Conservation (phyloP, 2,888 invertebrate species). For the Lycia hirtaria region DNA sequence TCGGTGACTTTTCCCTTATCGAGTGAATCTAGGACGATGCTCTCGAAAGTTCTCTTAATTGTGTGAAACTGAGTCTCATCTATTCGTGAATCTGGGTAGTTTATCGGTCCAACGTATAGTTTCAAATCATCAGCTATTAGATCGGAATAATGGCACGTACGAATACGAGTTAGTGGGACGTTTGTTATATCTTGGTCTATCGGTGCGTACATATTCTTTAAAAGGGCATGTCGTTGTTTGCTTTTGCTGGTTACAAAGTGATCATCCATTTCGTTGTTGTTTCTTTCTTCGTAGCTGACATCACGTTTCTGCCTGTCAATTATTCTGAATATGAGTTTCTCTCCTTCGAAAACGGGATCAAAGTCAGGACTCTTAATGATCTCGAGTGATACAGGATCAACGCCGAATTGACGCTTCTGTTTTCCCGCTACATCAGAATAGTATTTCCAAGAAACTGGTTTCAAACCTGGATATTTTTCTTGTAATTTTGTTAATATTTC, state of each 20-base stretch:
- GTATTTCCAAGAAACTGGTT: conserved; percentile 74
- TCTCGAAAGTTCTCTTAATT: conserved; percentile 66
- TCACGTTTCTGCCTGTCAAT: conserved; percentile 75
- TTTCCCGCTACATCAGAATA: conserved; percentile 78
- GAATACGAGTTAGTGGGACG: conserved; percentile 61
- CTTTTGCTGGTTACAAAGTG: conserved; percentile 46
- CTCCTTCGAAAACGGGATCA: conserved; percentile 64
- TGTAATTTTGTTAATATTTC: conserved; percentile 65
- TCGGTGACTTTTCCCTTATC: conserved; percentile 47
- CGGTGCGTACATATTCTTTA: conserved; percentile 64
- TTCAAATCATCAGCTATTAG: conserved; percentile 74
- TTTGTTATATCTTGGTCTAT: conserved; percentile 64
- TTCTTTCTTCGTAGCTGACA: conserved; percentile 58
- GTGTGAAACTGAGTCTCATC: conserved; percentile 65
- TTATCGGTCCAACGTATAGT: conserved; percentile 69
- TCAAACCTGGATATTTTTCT: conserved; percentile 64
- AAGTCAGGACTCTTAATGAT: conserved; percentile 69
- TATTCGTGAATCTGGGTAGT: conserved; percentile 72
- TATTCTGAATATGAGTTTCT: conserved; percentile 64
- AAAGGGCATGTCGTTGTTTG: conserved; percentile 53
- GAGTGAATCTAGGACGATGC: conserved; percentile 54
- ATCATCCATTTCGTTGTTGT: conserved; percentile 47
- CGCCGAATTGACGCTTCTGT: conserved; percentile 77
- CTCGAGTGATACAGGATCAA: conserved; percentile 73
- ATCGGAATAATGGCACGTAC: conserved; percentile 72